Percentiles rank a stretch among this genome's conserved stretches.
Conservation (phyloP, 2,888 invertebrate genomes). For the Synanthedon vespiformis region DNA sequence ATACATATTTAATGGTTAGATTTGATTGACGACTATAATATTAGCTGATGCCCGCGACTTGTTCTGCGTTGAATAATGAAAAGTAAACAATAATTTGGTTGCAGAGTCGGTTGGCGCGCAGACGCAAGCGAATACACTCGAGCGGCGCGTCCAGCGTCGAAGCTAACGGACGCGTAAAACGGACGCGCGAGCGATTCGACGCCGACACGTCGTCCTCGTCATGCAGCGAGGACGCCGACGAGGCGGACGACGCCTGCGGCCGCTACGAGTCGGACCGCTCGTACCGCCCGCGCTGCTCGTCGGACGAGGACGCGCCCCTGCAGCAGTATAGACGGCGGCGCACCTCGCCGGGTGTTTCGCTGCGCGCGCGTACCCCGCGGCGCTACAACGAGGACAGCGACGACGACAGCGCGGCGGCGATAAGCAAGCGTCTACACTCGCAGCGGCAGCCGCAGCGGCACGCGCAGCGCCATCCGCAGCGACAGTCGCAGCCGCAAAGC, state of each 20-base stretch:
- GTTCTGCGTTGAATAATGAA: too few relatives aligned
- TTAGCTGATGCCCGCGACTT: too few relatives aligned
- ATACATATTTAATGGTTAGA: too few relatives aligned
- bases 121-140: constrained; percentile 12
- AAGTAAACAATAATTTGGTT: background rate
- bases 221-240: constrained; percentile 9
- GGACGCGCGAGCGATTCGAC: constrained; percentile 36
- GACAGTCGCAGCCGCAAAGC: constrained; percentile 14
- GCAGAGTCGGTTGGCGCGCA: background rate
- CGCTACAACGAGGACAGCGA: constrained; percentile 74
- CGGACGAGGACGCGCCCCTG: constrained; percentile 54
- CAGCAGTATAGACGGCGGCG: constrained; percentile 29
- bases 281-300: constrained; percentile 47
- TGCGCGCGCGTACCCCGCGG: constrained; percentile 51
- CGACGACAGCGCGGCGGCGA: constrained; percentile 58
- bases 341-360: constrained; percentile 25
- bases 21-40: too few relatives aligned
- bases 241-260: constrained; percentile 11
- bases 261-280: constrained; percentile 60
- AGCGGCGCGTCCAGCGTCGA: constrained; percentile 8
- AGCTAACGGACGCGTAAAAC: constrained; percentile 9
- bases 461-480: constrained; percentile 1
- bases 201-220: constrained; percentile 14
- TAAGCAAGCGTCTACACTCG: constrained; percentile 50
- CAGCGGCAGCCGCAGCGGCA: constrained; percentile 18